These are phyloP conservation scores for Benthosema pterotum DNA, from an alignment of 2,797 vertebrate genomes.

Conservation along the genomic window DNA sequence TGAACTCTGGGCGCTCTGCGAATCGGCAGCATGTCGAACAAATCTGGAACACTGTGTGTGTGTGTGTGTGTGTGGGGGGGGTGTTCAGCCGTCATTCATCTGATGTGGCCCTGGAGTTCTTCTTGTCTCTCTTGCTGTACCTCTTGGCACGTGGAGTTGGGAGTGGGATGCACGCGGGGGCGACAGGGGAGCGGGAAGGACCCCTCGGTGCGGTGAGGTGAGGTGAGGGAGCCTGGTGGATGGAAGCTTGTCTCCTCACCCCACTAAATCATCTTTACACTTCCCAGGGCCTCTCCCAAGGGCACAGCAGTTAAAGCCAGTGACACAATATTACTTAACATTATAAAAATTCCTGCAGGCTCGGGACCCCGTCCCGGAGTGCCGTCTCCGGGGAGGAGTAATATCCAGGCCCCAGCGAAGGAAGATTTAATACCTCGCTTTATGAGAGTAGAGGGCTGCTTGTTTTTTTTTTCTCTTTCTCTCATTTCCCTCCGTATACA, in stretches of 20 bases:
- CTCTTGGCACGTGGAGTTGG: not conserved
- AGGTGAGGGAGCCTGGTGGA: constrained; percentile 44
- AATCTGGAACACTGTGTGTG: not conserved
- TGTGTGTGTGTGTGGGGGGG: no score
- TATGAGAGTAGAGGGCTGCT: constrained; percentile 53
- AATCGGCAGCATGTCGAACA: constrained; percentile 13
- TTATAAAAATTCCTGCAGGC: constrained; percentile 77
- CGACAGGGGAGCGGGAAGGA: not conserved
- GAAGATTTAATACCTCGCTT: constrained; percentile 76
- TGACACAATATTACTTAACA: constrained; percentile 81
- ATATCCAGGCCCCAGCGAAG: constrained; percentile 62
- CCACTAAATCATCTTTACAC: constrained; percentile 68
- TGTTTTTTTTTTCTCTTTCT: constrained; percentile 30
- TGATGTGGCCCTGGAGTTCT: no score
- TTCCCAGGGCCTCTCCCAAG: constrained; percentile 57
- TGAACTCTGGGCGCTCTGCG: constrained; percentile 11
- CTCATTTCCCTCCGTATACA: constrained; percentile 26
- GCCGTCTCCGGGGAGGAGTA: constrained; percentile 72
- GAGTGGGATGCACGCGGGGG: constrained; percentile 10
- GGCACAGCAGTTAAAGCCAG: constrained; percentile 64
- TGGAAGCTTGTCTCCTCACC: constrained; percentile 50
- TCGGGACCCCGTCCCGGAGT: constrained; percentile 67
- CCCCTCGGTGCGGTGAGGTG: constrained; percentile 12
- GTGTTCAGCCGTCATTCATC: constrained; percentile 1
- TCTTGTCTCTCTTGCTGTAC: constrained; percentile 14